phyloP scores from a whole-genome alignment of 2,888 invertebrate species.

The Andrena hattorfiana region DNA sequence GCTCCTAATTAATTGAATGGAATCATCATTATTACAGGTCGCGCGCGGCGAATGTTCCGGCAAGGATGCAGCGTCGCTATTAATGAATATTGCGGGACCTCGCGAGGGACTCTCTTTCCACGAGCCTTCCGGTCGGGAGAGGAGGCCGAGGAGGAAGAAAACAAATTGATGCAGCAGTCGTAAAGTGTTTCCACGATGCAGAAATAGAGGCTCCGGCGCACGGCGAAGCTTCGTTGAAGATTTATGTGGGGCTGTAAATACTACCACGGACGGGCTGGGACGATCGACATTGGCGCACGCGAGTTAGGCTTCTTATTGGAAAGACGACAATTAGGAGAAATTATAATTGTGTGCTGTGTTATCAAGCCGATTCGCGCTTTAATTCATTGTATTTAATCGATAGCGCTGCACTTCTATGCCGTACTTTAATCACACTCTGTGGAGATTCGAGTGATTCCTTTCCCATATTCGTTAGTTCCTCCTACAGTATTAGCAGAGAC shows the following conservation, averaged over 20 bases:
- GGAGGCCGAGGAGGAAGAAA: background rate
- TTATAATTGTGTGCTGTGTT: constrained; percentile 19
- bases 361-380: constrained; percentile 30
- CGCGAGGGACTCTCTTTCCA: background rate
- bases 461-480: background rate
- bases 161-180: constrained; percentile 37
- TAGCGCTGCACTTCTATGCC: background rate
- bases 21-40: constrained; percentile 14
- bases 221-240: constrained; percentile 29
- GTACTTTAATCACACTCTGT: constrained; percentile 21
- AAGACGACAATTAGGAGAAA: constrained; percentile 37
- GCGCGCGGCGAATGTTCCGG: constrained; percentile 2
- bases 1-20: constrained; percentile 21
- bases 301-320: constrained; percentile 26
- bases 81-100: constrained; percentile 29
- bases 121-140: background rate
- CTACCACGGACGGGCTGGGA: constrained; percentile 16
- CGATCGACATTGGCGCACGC: constrained; percentile 31
- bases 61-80: constrained; percentile 4
- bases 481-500: background rate
- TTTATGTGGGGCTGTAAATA: constrained; percentile 46
- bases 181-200: constrained; percentile 43
- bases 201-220: constrained; percentile 11
- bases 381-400: constrained; percentile 51
- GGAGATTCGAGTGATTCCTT: constrained; percentile 16